Evolutionary conservation across 1,140 invertebrate species (phyloP).

Genomic region (Cydia strobilella): DNA sequence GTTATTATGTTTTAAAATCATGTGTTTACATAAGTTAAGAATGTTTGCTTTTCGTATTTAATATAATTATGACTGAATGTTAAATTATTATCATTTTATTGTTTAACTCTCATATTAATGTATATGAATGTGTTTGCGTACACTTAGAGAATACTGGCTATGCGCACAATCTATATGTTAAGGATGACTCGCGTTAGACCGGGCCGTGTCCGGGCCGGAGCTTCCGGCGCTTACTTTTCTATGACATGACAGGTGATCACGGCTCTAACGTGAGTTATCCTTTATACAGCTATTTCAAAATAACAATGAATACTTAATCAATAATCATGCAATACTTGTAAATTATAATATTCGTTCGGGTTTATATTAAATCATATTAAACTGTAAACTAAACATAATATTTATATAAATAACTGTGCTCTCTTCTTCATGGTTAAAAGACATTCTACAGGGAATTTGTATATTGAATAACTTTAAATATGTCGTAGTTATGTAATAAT

Average conservation of each 20-base stretch:
- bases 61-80: constrained; percentile 24
- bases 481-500: constrained; percentile 39
- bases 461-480: constrained; percentile 36
- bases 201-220: too few relatives aligned
- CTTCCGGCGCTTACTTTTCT: too few relatives aligned
- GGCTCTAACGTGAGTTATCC: too few relatives aligned
- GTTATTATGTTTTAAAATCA: constrained; percentile 14
- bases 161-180: not conserved
- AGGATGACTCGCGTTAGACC: too few relatives aligned
- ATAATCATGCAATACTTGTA: constrained; percentile 17
- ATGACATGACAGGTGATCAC: too few relatives aligned
- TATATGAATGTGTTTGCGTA: constrained; percentile 16
- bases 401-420: constrained; percentile 42
- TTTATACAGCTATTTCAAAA: constrained; percentile 18
- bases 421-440: constrained; percentile 57
- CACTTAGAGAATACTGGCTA: constrained; percentile 17
- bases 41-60: constrained; percentile 26
- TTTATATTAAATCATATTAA: constrained; percentile 1
- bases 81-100: constrained; percentile 28
- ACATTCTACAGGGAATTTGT: constrained; percentile 67
- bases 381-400: constrained; percentile 17
- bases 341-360: constrained; percentile 8
- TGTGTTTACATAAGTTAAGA: constrained; percentile 5
- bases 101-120: constrained; percentile 9
- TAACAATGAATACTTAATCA: constrained; percentile 8